Evolutionary conservation across 2,888 invertebrate species (phyloP).

Genomic region (Scaptomyza caliginosa): DNA sequence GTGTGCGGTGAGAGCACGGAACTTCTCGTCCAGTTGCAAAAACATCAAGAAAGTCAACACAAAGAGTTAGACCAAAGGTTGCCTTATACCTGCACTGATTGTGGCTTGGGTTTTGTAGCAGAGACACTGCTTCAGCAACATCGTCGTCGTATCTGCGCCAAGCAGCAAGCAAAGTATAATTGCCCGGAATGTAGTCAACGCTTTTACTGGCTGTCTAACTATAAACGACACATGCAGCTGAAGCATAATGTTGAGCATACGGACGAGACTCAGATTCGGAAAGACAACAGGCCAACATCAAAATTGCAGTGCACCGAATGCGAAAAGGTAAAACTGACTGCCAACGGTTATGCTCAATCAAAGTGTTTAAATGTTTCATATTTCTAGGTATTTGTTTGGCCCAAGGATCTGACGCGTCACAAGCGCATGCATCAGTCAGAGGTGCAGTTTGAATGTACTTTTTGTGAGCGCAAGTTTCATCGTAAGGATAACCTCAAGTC

Average conservation of each 20-base stretch:
- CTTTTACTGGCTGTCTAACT: conserved; percentile 81
- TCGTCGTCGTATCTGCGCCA: conserved; percentile 82
- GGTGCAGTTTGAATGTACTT: conserved; percentile 85
- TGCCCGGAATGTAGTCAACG: conserved; percentile 76
- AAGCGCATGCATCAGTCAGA: conserved; percentile 86
- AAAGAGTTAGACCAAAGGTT: conserved; percentile 73
- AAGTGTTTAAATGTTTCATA: neutral
- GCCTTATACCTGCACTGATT: conserved; percentile 85
- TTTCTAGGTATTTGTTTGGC: conserved; percentile 85
- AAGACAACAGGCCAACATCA: conserved; percentile 24
- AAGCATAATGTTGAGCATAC: conserved; percentile 31
- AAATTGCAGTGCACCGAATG: conserved; percentile 87
- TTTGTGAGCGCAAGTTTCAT: conserved; percentile 86
- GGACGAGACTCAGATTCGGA: neutral
- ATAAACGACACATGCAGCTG: conserved; percentile 63
- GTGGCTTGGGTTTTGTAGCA: conserved; percentile 85
- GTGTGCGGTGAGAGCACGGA: conserved; percentile 65
- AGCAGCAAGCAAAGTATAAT: conserved; percentile 59
- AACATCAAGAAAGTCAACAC: conserved; percentile 74
- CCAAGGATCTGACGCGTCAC: conserved; percentile 88
- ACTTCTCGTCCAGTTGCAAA: conserved; percentile 61
- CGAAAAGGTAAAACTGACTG: conserved; percentile 83
- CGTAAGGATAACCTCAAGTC: conserved; percentile 87
- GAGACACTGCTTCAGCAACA: conserved; percentile 85
- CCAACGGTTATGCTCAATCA: neutral